Percentiles rank a stretch among this genome's conserved stretches.
These are phyloP conservation scores for Oscarella lobularis DNA, from an alignment of 37 sponge, comb jelly and placozoan species.

Conservation along the genomic window DNA sequence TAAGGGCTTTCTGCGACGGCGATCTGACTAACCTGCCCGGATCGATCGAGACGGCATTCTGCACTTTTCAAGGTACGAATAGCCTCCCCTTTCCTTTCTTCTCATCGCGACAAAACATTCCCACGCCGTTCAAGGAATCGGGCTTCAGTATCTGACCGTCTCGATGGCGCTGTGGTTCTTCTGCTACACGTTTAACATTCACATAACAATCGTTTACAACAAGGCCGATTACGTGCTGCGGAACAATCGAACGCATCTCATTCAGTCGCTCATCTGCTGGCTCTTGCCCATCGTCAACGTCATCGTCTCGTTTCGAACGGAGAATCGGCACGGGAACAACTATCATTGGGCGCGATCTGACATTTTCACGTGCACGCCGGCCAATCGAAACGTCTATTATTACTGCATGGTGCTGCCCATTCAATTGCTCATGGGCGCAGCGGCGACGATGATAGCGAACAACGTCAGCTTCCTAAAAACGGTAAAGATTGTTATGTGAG, in stretches of 20 bases:
- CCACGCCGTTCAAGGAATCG: too few relatives aligned
- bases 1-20: too few relatives aligned
- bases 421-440: neutral
- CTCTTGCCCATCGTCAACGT: neutral
- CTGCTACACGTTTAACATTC: neutral
- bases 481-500: too few relatives aligned
- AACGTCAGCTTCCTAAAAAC: neutral
- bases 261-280: neutral
- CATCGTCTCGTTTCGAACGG: neutral
- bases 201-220: neutral
- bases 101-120: too few relatives aligned
- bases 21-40: too few relatives aligned
- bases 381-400: neutral
- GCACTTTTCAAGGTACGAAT: too few relatives aligned
- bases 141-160: neutral
- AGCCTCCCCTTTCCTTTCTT: too few relatives aligned
- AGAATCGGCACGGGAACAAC: neutral
- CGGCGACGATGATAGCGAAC: neutral
- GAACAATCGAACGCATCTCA: neutral
- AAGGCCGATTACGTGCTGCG: neutral
- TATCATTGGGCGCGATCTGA: neutral
- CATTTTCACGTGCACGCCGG: neutral
- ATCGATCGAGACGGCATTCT: too few relatives aligned
- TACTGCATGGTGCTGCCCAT: neutral
- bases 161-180: neutral